Evolutionary conservation across 2,888 invertebrate species (phyloP).

Genomic region (Brenthis hecate): DNA sequence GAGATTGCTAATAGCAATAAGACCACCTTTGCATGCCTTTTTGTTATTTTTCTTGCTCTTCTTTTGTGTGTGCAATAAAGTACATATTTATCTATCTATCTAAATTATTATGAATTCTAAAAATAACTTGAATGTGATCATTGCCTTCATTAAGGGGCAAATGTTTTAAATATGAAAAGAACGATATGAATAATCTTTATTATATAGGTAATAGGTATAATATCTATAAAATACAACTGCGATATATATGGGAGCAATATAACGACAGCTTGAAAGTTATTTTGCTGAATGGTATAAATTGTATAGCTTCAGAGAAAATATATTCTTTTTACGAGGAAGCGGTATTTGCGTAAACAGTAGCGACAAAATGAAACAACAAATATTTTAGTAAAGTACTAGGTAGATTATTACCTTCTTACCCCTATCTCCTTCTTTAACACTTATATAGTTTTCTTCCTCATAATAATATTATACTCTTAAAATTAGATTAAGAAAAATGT

Average conservation of each 20-base stretch:
- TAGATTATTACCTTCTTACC: slow-evolving; percentile 1
- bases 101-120: no score
- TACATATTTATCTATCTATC: no score
- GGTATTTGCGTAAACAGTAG: slow-evolving; percentile 14
- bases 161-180: not conserved
- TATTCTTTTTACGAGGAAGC: slow-evolving; percentile 13
- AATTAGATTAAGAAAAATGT: no score
- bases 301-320: slow-evolving; percentile 15
- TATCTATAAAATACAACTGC: not conserved
- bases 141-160: not conserved
- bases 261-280: slow-evolving; percentile 14
- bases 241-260: not conserved
- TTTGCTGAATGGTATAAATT: slow-evolving; percentile 16
- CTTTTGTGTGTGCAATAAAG: no score
- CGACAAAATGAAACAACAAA: slow-evolving; percentile 18
- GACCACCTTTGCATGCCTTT: no score
- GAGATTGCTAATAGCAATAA: no score
- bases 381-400: not conserved
- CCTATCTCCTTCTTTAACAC: not conserved
- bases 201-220: no score
- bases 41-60: no score
- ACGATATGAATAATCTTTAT: not conserved
- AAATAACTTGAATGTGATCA: no score
- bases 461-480: not conserved
- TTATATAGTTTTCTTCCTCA: not conserved